These are phyloP conservation scores for Monoplex corrugatus DNA, from an alignment of 2,888 invertebrate genomes.

Conservation along the genomic window DNA sequence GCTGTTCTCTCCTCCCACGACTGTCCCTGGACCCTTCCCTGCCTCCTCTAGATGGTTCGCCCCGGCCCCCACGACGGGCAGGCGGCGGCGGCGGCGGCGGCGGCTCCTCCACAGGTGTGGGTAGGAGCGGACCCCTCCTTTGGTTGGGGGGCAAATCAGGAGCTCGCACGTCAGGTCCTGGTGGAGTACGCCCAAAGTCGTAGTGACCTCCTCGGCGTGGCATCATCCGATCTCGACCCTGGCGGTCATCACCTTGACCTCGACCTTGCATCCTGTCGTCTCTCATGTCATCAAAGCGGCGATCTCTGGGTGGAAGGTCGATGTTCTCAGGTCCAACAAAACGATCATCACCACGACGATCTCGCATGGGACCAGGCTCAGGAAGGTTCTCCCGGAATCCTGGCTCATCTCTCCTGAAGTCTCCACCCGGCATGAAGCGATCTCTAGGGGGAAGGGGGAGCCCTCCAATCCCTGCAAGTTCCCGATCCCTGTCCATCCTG, in stretches of 20 bases:
- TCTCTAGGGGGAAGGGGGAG: constrained; percentile 36
- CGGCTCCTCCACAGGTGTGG: constrained; percentile 55
- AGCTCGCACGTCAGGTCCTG: background rate
- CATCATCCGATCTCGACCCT: constrained; percentile 52
- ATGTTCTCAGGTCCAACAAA: constrained; percentile 16
- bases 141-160: background rate
- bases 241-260: constrained; percentile 54
- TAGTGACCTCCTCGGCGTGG: constrained; percentile 48
- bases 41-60: constrained; percentile 45
- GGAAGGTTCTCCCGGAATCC: constrained; percentile 34
- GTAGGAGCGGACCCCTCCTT: constrained; percentile 24
- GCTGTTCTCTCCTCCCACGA: constrained; percentile 43
- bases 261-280: constrained; percentile 42
- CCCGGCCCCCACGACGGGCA: constrained; percentile 50
- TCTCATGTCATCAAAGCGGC: constrained; percentile 35
- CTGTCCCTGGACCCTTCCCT: constrained; percentile 51
- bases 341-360: constrained; percentile 37
- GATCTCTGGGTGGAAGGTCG: background rate
- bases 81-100: constrained; percentile 47
- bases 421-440: background rate
- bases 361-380: background rate
- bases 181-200: constrained; percentile 45
- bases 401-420: constrained; percentile 40
- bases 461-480: constrained; percentile 40
- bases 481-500: constrained; percentile 54